These are phyloP conservation scores for Clamator glandarius DNA, from an alignment of 2,797 vertebrate species.

Conservation along the genomic window DNA sequence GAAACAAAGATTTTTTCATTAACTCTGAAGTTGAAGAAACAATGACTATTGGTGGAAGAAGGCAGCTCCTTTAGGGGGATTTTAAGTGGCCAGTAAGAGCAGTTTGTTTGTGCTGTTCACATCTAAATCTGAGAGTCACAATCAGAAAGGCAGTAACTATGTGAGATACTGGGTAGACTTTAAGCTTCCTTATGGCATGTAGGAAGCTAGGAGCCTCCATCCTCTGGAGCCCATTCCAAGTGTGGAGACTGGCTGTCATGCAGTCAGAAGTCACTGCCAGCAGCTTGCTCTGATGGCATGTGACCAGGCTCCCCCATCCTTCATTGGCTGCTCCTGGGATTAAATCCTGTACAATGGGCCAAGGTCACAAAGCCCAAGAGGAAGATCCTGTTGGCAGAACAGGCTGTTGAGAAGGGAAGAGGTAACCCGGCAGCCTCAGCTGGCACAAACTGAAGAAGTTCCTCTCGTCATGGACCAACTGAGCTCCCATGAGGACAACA, in stretches of 20 bases:
- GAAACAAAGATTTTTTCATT: not conserved
- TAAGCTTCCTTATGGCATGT: not conserved
- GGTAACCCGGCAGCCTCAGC: not conserved
- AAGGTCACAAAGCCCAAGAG: not conserved
- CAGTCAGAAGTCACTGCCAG: not conserved
- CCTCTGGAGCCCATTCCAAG: not conserved
- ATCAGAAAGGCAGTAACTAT: not conserved
- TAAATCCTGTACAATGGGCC: not conserved
- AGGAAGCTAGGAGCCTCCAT: not conserved
- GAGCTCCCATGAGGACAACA: not conserved
- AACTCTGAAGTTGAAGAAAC: not conserved
- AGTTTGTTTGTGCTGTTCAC: not conserved
- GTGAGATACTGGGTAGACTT: not conserved
- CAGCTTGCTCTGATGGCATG: not conserved
- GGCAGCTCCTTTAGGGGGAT: not conserved
- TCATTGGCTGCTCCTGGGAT: not conserved
- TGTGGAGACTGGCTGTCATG: fast-evolving
- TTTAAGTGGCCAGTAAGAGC: not conserved
- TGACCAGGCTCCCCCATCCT: not conserved
- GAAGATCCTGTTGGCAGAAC: not conserved
- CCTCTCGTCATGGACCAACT: not conserved
- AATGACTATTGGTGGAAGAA: not conserved
- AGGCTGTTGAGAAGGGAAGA: not conserved
- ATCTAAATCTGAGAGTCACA: not conserved
- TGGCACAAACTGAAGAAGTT: not conserved